Evolutionary conservation across 2,113 vertebrate species (phyloP).

Genomic region (Megaceryle maxima): DNA sequence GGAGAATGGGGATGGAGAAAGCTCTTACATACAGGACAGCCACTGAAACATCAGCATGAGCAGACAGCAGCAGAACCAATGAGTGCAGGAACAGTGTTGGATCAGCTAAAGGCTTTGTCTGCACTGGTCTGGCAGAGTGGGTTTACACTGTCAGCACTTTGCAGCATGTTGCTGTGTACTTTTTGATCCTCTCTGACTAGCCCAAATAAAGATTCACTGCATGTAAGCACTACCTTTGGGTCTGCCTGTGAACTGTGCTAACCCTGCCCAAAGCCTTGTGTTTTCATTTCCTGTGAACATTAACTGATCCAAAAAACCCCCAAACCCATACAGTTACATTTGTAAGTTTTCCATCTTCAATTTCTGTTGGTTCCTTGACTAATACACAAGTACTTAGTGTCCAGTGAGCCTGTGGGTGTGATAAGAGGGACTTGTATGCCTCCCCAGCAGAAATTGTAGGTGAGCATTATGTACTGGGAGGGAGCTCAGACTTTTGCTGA

Average conservation of each 20-base stretch:
- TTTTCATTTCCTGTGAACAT: background rate
- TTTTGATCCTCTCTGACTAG: background rate
- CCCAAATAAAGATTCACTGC: background rate
- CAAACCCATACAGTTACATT: background rate
- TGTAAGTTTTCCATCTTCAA: background rate
- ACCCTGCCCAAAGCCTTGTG: background rate
- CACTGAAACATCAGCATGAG: background rate
- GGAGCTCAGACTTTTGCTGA: background rate
- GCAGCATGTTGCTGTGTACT: background rate
- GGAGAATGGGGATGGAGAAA: background rate
- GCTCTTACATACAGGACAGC: background rate
- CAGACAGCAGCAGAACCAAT: background rate
- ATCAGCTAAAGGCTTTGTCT: conserved; percentile 1
- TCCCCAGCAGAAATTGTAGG: background rate
- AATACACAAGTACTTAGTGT: background rate
- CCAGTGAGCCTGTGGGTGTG: rapidly evolving
- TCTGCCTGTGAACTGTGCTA: background rate
- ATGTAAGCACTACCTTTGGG: background rate
- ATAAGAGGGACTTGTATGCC: background rate
- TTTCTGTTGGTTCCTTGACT: background rate
- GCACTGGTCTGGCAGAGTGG: background rate
- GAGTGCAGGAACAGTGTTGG: background rate
- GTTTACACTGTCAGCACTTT: background rate
- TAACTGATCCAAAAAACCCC: background rate
- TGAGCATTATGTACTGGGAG: background rate